Evolutionary conservation across 2,113 vertebrate species (phyloP), one percentile per base, ranked within the genome.

Genomic region (Zosterops pallidus): DNA sequence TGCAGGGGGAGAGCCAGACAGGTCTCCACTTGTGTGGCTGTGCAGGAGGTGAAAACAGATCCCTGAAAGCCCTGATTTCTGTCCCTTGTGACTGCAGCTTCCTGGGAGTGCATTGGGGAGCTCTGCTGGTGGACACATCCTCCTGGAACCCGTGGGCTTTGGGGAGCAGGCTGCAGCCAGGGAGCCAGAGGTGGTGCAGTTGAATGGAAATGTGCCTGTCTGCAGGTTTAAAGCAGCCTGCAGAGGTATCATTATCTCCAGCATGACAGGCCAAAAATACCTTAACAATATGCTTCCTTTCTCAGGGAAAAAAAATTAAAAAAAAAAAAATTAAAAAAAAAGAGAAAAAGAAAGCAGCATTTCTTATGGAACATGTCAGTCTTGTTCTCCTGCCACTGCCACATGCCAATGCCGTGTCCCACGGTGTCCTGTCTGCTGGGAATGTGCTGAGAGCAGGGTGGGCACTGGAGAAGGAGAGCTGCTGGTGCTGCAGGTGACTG

Each of bases 401-500:
- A n/a, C 5, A n/a, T 60, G 68, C 8, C 85, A 85, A 3, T 5
- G 67, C 55, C 22, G 24, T 46, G 64, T 91, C 44, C 71, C 72
- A 1, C 5, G 0, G 9, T 4, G 10, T 37, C 56, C 59, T 42
- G 31, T 12, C 62, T 56, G 9, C 64, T 41, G 42, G 14, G 14
- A 13, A 22, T 11, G 42, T 18, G 5, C 64, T 7, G 5, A 3
- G 72, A 6, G 50, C 4, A 9, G 63, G 42, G 14, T 4, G 14
- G 39, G 6, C 6, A 0, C 31, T 7, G 86, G 74, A 3, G 24
- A 2, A 1, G 14, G 22, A 12, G 4, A 1, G 39, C 5, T 35
- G 1, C 5, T 4, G 26, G 44, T 49, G 76, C 86, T 68, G 19
- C 11, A 60, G 91, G n/a, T 39, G 5, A 12, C 49, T 18, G 1